A percentile compares a stretch with the other conserved stretches of the same genome.
Evolutionary conservation across 2,797 vertebrate species (phyloP).

Genomic region (Lophotriccus pileatus): DNA sequence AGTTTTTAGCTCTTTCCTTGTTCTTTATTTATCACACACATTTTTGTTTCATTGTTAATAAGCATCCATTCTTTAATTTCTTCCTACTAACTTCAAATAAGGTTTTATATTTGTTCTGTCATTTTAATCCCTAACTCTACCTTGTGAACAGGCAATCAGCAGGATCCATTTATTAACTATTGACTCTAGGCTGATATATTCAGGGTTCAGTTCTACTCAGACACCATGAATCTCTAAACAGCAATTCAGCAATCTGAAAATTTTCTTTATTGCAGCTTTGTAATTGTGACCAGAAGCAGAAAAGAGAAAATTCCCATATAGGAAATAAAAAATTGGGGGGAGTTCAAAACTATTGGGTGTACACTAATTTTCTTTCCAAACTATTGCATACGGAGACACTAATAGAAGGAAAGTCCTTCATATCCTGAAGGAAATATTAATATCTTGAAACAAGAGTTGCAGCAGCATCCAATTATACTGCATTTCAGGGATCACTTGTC

Average conservation of each 20-base stretch:
- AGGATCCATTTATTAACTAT: background rate
- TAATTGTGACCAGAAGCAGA: background rate
- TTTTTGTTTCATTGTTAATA: background rate
- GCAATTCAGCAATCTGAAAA: background rate
- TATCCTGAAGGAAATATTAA: background rate
- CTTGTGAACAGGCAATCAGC: background rate
- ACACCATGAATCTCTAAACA: background rate
- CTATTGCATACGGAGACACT: background rate
- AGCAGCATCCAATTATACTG: background rate
- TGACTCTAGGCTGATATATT: background rate
- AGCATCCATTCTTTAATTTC: background rate
- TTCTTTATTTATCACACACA: background rate
- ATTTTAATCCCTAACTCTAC: background rate
- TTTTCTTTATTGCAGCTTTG: background rate
- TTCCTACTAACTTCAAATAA: background rate
- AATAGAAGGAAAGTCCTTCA: background rate
- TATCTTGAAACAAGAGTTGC: background rate
- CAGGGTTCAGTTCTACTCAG: background rate
- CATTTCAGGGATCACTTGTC: background rate
- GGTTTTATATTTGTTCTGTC: background rate
- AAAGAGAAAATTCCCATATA: background rate
- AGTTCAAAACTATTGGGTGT: background rate
- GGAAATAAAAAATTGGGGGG: background rate
- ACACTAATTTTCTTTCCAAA: background rate
- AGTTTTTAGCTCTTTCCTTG: background rate